Conservation (phyloP, 2,888 invertebrate genomes). For the Steinernema carpocapsae region DNA sequence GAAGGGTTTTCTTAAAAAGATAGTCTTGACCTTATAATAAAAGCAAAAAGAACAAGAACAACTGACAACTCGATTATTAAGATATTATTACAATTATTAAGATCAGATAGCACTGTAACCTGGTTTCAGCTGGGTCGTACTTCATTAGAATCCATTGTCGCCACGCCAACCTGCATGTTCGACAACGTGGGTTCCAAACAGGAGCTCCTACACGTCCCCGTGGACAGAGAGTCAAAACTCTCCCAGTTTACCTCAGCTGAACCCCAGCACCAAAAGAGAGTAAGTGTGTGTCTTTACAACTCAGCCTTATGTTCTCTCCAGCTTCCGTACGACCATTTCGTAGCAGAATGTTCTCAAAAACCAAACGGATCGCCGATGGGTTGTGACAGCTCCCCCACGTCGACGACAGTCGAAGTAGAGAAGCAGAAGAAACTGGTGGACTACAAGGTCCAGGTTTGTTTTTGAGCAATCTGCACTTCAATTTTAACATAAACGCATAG, state of each 20-base stretch:
- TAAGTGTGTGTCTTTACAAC: neutral
- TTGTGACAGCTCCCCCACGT: slow-evolving; percentile 24
- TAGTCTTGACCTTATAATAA: too few species aligned
- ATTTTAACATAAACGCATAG: slow-evolving; percentile 4
- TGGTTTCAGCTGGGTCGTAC: neutral
- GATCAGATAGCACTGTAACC: neutral
- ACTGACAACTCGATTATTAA: too few species aligned
- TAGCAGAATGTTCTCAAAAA: neutral
- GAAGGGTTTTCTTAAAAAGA: too few species aligned
- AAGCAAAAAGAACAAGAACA: too few species aligned
- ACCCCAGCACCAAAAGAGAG: slow-evolving; percentile 7
- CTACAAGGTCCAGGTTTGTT: slow-evolving; percentile 17
- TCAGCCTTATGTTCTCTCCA: neutral
- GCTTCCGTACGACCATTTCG: slow-evolving; percentile 2
- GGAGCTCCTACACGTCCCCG: neutral
- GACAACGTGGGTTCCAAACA: slow-evolving; percentile 11
- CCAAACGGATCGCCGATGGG: slow-evolving; percentile 23
- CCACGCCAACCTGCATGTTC: neutral
- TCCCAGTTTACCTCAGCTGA: neutral
- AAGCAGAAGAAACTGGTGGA: slow-evolving; percentile 24
- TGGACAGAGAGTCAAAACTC: neutral
- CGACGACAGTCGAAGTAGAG: slow-evolving; percentile 13
- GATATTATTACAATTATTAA: too few species aligned
- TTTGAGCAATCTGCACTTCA: too few species aligned
- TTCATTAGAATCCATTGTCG: slow-evolving; percentile 10